Evolutionary conservation across 2,888 invertebrate genomes (phyloP), one percentile per base, ranked within the genome.

Genomic region (Cephus nigrinus): DNA sequence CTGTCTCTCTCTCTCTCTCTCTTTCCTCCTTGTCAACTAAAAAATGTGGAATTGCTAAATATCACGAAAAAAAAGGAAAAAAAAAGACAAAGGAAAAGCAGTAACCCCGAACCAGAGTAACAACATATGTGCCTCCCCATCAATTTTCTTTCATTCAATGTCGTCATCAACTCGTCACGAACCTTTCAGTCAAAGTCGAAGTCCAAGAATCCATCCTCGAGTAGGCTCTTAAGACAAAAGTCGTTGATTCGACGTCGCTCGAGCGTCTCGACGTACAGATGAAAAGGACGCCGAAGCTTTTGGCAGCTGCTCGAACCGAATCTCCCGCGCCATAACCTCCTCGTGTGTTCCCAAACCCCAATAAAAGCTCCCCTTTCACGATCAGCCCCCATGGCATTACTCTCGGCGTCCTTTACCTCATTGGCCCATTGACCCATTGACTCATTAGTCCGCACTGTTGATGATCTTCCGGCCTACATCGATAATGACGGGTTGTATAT

Each of bases 1-100:
- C 82, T 74, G 34, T 30, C 30, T 30, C 30, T 30, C 68, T 68
- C 75, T 78, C 76, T 36, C 74, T 75, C 76, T 76, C 69, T 79
- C 77, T 71, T 77, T 71, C 75, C 73, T 3, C 74, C 68, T 71
- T 68, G 69, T 77, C 68, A 74, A 73, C 77, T 34, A 69, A 40
- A 55, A 75, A 75, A 40, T 69, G 68, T 75, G n/a, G 74, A 23
- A 55, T 55, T 9, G 23, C 9, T 23, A 9, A 55, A 5, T 55
- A 55, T 55, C 15, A 36, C 4, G 36, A 55, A 31, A 31, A 31
- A 31, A 31, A 31, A 31, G 0, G 30, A 55, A 23, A 23, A 40
- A 40, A 5, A 55, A 55, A 9, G 1, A 36, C 40, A 40, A 40
- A 40, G 5, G 0, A 23, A 55, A 23, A 55, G 9, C 9, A 55